These are phyloP conservation scores for Cotesia typhae DNA, from an alignment of 1,140 invertebrate genomes.

Conservation along the genomic window DNA sequence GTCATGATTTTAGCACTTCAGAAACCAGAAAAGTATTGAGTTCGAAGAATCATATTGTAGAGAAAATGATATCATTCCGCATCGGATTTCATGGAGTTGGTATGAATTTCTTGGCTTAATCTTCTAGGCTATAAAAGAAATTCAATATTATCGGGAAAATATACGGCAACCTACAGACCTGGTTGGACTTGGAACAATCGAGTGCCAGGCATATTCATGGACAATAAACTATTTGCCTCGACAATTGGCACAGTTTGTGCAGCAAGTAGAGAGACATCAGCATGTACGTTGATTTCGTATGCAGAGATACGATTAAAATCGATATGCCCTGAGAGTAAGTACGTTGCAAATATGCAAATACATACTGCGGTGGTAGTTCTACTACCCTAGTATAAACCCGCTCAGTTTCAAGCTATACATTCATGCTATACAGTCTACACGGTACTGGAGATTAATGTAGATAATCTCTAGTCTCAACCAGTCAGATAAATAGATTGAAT, in stretches of 20 bases:
- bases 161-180: constrained; percentile 13
- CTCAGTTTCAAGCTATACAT: constrained; percentile 4
- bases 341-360: constrained; percentile 35
- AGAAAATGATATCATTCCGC: constrained; percentile 9
- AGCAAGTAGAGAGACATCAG: neutral
- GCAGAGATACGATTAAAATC: constrained; percentile 35
- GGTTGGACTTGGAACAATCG: constrained; percentile 29
- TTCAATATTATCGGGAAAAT: constrained; percentile 29
- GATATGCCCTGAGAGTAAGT: constrained; percentile 36
- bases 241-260: constrained; percentile 36
- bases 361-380: constrained; percentile 16
- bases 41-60: too few relatives aligned
- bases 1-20: too few relatives aligned
- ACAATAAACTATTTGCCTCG: constrained; percentile 44
- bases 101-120: neutral
- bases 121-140: constrained; percentile 9
- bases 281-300: constrained; percentile 18
- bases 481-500: constrained; percentile 19
- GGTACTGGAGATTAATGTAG: constrained; percentile 7
- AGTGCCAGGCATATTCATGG: constrained; percentile 29
- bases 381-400: constrained; percentile 8
- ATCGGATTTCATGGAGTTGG: constrained; percentile 2
- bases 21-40: too few relatives aligned
- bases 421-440: too few relatives aligned
- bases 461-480: neutral